These are phyloP conservation scores for Probaryconus sp. DNA, from an alignment of 1,140 invertebrate species.

Conservation along the genomic window DNA sequence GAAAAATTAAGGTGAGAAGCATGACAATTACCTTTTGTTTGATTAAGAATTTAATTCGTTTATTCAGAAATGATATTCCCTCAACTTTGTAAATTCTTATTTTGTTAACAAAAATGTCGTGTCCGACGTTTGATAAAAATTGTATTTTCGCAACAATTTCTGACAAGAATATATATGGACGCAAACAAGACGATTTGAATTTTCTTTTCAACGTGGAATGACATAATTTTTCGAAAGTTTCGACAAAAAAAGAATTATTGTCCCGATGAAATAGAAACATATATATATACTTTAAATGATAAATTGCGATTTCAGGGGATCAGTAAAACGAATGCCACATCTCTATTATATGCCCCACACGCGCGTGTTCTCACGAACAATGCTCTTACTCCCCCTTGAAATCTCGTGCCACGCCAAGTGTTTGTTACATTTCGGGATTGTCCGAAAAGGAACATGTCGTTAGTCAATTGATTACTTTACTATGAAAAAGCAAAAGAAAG, in stretches of 20 bases:
- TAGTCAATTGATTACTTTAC: slow-evolving; percentile 37
- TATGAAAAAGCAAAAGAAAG: slow-evolving; percentile 2
- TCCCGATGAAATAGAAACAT: slow-evolving; percentile 21
- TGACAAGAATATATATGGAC: too few species aligned
- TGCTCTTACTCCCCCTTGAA: slow-evolving; percentile 21
- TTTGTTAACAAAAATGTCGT: too few species aligned
- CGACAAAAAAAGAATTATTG: slow-evolving; percentile 7
- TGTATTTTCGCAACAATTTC: too few species aligned
- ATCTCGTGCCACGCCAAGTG: slow-evolving; percentile 26
- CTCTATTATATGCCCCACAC: slow-evolving; percentile 57
- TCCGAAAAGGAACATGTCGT: slow-evolving; percentile 28
- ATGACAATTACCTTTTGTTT: too few species aligned
- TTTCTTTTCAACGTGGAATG: background rate
- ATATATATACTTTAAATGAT: slow-evolving; percentile 44
- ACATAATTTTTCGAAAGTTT: too few species aligned
- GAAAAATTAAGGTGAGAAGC: too few species aligned
- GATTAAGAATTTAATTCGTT: too few species aligned
- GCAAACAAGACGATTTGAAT: too few species aligned
- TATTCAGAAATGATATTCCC: too few species aligned
- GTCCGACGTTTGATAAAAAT: background rate
- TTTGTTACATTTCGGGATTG: slow-evolving; percentile 43
- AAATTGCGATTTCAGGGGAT: slow-evolving; percentile 43
- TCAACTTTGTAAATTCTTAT: too few species aligned
- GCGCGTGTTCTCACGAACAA: slow-evolving; percentile 46
- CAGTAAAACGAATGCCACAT: slow-evolving; percentile 30